These are phyloP conservation scores for Drosophila gaucha DNA, from an alignment of 2,888 invertebrate species.

Conservation along the genomic window DNA sequence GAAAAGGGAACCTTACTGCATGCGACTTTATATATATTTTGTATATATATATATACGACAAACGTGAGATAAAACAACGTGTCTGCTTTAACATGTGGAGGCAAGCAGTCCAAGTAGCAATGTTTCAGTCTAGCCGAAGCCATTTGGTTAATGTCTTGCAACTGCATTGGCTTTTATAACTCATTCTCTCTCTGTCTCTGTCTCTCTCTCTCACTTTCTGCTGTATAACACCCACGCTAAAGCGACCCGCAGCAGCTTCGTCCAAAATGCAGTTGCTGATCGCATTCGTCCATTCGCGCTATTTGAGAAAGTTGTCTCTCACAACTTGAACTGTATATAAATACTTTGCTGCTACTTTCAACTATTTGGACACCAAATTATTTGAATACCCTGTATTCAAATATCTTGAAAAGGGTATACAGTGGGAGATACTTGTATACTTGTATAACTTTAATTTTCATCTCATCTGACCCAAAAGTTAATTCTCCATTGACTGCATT, in stretches of 20 bases:
- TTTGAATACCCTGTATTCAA: conserved; percentile 24
- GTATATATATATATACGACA: neutral
- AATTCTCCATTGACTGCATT: neutral
- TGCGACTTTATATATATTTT: neutral
- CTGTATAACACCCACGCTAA: conserved; percentile 61
- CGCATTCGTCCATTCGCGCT: conserved; percentile 45
- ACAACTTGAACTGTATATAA: conserved; percentile 30
- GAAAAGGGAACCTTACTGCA: conserved; percentile 14
- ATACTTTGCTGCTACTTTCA: conserved; percentile 82
- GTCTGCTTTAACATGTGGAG: too few relatives aligned
- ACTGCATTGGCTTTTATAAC: conserved; percentile 11
- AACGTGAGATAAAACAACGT: conserved; percentile 40
- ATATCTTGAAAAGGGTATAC: neutral
- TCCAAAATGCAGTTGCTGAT: conserved; percentile 41
- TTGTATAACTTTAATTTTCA: too few relatives aligned
- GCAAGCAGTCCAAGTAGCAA: conserved; percentile 30
- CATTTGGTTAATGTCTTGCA: conserved; percentile 51
- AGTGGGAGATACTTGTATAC: too few relatives aligned
- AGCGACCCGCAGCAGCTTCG: conserved; percentile 28
- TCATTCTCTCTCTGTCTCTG: too few relatives aligned
- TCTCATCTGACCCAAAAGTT: too few relatives aligned
- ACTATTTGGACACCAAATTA: conserved; percentile 62
- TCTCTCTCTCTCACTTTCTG: conserved; percentile 1
- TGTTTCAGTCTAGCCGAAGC: conserved; percentile 28
- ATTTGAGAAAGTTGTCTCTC: conserved; percentile 70